phyloP scores from a whole-genome alignment of 2,797 vertebrate species.

The Pithecia hirsuta region DNA sequence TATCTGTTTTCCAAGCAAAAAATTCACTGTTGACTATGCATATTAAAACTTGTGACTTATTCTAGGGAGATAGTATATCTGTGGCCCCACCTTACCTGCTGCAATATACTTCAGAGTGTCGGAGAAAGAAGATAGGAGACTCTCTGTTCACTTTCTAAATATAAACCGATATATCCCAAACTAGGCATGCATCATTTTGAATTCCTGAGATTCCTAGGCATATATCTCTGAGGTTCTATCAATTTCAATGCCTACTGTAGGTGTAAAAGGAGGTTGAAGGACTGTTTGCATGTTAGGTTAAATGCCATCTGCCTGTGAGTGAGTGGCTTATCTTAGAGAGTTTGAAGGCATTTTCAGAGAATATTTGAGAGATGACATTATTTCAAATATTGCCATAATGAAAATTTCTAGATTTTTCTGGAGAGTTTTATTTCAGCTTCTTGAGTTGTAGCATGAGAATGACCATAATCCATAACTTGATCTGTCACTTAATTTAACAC shows the following conservation, averaged over 20 bases:
- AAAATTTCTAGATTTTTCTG: not conserved
- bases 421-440: not conserved
- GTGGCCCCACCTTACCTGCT: not conserved
- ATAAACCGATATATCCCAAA: not conserved
- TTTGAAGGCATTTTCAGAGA: not conserved
- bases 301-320: not conserved
- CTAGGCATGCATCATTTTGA: not conserved
- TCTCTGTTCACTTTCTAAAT: not conserved
- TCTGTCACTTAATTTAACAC: not conserved
- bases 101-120: not conserved
- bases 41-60: not conserved
- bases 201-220: not conserved
- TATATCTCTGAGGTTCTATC: not conserved
- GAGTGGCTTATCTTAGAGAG: not conserved
- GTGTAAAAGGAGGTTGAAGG: not conserved
- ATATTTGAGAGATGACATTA: conserved; percentile 6
- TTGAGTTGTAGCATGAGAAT: not conserved
- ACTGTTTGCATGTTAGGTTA: not conserved
- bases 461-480: not conserved
- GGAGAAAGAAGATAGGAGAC: not conserved
- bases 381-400: not conserved
- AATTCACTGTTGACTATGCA: not conserved
- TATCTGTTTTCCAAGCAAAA: conserved; percentile 14
- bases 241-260: not conserved
- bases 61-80: not conserved